Base-by-base conservation (phyloP, 2,888 invertebrate genomes). In the Priapulus caudatus region DNA sequence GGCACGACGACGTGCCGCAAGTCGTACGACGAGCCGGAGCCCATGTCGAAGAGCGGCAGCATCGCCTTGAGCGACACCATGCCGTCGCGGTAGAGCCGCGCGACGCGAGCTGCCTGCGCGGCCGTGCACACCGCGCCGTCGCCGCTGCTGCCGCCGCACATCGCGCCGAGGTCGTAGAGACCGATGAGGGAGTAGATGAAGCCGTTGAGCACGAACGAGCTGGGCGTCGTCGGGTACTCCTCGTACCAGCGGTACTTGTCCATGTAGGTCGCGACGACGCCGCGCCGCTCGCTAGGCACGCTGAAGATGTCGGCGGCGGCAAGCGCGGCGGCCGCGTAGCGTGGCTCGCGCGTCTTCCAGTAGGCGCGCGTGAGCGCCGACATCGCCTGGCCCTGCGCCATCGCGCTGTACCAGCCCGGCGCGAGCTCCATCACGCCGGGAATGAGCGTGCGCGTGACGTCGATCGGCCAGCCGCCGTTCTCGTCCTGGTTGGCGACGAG, bases 171-270 rank as follows among this genome's bases (percentile, higher is more conserved):
- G 75, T 98, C 98, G 71, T 93, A 95, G 10, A 98, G 78, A 1
- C 97, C 97, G 53, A 98, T 79, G 4, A 98, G 76, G 0, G 97
- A 88, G 74, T 95, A 98, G 64, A 98, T 91, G 75, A 98, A 98
- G 45, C 98, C 98, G 74, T 98, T 98, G 20, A 98, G 79, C 10
- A 98, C 95, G 74, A 91, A 95, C 0, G 89, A 83, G 2, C 91
- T 80, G 0, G 97, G 97, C 51, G 81, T 82, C 0, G 97, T 97
- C 1, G 98, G 98, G 72, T 98, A 98, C 70, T 98, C 98, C 69
- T 98, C 97, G 69, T 92, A 97, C 95, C 95, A 97, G 51, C 83
- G 79, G 66, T 82, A 84, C 68, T 83, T 82, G 61, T 84, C 85
- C 73, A 90, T 78, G 75, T 91, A 93, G 60, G 59, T 58, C 4